Base-by-base conservation (phyloP, 2,113 vertebrate species). In the Corvus cornix region DNA sequence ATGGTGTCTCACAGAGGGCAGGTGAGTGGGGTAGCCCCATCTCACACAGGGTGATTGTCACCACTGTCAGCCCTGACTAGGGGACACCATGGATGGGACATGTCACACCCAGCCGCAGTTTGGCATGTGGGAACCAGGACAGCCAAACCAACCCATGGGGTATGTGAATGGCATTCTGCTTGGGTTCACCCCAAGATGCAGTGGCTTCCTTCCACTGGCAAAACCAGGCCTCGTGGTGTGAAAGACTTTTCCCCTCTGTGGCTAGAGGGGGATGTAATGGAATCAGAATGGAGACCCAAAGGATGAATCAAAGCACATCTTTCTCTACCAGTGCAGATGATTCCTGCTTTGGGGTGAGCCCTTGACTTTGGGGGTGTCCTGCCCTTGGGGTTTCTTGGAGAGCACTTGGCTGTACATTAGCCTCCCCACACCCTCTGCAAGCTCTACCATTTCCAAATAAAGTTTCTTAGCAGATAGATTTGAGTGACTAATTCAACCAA, bases 401-500 rank as follows among this genome's bases (percentile, higher is more conserved):
- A 68, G 70, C 8, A 2, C 27, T 87, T 74, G 74, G 72, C 33
- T 55, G 39, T 68, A 26, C 51, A 81, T 39, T 31, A 78, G n/a
- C 46, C 56, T 91, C 55, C 18, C 27, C 41, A 24, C 33, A 4
- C 1, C 3, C 52, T 46, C 16, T 49, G 6, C 2, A 8, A 73
- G 37, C 80, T 89, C 58, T 52, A 17, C 21, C 43, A 82, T 78
- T 81, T 96, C 97, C 97, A 97, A 97, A 97, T 97, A 93, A 97
- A 96, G 84, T 58, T 95, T 63, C 43, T 49, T 75, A 84, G 64
- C 46, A 51, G 62, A 67, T 52, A 75, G 51, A 58, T 79, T 83
- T 64, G 84, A 53, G 53, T 63, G 55, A 96, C 69, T 94, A 95
- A 96, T 89, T 73, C 59, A 85, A 6, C 44, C 1, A 23, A 39